A percentile compares a stretch with the other conserved stretches of the same genome.
phyloP scores from a whole-genome alignment of 2,888 invertebrate genomes.

The Dasypogon diadema region DNA sequence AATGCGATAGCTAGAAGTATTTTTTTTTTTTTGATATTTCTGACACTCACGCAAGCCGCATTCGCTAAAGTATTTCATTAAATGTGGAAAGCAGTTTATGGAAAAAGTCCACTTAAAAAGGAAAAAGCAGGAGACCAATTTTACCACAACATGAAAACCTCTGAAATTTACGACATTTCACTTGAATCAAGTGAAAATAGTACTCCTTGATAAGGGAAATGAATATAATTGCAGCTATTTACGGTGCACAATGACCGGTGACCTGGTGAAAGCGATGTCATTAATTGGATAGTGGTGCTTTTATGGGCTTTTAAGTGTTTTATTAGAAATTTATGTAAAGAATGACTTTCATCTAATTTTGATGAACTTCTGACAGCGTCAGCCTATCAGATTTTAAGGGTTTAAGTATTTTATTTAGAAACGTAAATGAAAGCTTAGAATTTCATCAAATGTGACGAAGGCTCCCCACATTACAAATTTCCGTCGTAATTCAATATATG shows the following conservation, averaged over 20 bases:
- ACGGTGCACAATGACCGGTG: constrained; percentile 7
- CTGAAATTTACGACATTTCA: constrained; percentile 21
- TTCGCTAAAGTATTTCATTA: constrained; percentile 29
- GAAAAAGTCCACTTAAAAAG: constrained; percentile 11
- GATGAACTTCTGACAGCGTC: too few relatives aligned
- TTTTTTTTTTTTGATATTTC: constrained; percentile 66
- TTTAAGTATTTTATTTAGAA: too few relatives aligned
- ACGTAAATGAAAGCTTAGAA: too few relatives aligned
- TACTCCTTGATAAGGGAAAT: constrained; percentile 37
- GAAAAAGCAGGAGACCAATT: background rate
- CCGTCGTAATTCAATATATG: too few relatives aligned
- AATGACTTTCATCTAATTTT: too few relatives aligned
- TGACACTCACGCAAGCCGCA: constrained; percentile 66
- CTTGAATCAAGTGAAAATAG: constrained; percentile 43
- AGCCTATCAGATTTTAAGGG: too few relatives aligned
- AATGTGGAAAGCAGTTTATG: constrained; percentile 1
- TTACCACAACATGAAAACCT: constrained; percentile 3
- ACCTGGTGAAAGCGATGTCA: background rate
- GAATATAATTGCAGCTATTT: constrained; percentile 33
- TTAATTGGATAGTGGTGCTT: too few relatives aligned
- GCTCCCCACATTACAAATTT: too few relatives aligned
- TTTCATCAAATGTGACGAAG: too few relatives aligned
- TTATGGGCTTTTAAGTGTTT: background rate
- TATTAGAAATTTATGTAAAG: too few relatives aligned
- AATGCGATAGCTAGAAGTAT: constrained; percentile 55